These are phyloP conservation scores for Colossoma macropomum DNA, from an alignment of 2,113 vertebrate genomes.

Conservation along the genomic window DNA sequence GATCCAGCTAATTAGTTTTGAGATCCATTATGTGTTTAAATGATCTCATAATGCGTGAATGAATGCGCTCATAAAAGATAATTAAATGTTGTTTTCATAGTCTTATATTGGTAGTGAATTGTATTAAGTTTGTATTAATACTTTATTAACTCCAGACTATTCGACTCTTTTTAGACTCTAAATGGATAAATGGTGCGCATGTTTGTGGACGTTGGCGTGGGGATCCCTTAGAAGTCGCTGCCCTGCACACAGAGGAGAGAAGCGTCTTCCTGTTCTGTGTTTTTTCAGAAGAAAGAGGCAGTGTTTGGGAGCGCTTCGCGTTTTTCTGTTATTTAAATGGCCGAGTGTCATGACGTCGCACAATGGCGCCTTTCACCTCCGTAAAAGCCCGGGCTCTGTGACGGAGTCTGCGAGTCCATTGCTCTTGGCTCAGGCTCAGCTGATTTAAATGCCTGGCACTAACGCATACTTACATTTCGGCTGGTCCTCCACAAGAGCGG, in stretches of 20 bases:
- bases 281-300: slow-evolving; percentile 8
- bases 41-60: too few relatives aligned
- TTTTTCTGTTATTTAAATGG: slow-evolving; percentile 64
- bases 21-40: too few relatives aligned
- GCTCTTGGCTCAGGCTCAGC: slow-evolving; percentile 66
- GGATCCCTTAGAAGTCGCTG: not conserved
- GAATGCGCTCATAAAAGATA: too few relatives aligned
- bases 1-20: too few relatives aligned
- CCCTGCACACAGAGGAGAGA: slow-evolving; percentile 15
- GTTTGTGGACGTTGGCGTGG: not conserved
- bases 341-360: slow-evolving; percentile 59
- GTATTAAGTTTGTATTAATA: too few relatives aligned
- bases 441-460: slow-evolving; percentile 68
- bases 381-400: slow-evolving; percentile 64
- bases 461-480: slow-evolving; percentile 62
- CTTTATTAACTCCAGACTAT: too few relatives aligned
- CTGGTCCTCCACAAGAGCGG: slow-evolving; percentile 62
- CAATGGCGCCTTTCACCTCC: slow-evolving; percentile 66
- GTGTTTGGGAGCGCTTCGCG: slow-evolving; percentile 17
- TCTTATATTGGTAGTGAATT: too few relatives aligned
- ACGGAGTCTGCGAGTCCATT: slow-evolving; percentile 64
- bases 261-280: slow-evolving; percentile 40
- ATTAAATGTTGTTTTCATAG: too few relatives aligned
- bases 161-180: too few relatives aligned
- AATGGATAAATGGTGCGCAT: not conserved